A percentile compares a stretch with the other conserved stretches of the same genome.
phyloP scores from a whole-genome alignment of 2,113 vertebrate species.

The Pogonocichla stellata region DNA sequence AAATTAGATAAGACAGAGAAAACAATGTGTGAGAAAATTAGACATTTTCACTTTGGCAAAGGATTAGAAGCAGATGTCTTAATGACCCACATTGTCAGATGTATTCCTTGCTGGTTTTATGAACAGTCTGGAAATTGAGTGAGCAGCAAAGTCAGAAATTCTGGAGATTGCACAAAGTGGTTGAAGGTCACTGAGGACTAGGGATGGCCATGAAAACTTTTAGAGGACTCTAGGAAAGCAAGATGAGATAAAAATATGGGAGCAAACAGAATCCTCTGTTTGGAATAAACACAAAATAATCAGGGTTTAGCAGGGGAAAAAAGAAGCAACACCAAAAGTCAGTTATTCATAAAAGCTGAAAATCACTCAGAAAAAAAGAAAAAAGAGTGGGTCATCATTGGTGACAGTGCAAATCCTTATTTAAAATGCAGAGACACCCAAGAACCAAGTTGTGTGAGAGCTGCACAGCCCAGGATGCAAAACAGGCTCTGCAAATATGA shows the following conservation, averaged over 20 bases:
- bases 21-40: background rate
- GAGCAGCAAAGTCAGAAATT: background rate
- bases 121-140: background rate
- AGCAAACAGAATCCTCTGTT: background rate
- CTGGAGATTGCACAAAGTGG: background rate
- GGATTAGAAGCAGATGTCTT: background rate
- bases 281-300: background rate
- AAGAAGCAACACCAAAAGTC: background rate
- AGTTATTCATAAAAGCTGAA: background rate
- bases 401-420: background rate
- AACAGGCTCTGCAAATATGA: background rate
- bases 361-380: background rate
- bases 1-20: background rate
- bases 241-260: background rate
- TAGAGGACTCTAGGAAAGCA: background rate
- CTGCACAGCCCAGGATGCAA: background rate
- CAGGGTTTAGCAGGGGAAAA: rapidly evolving
- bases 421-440: background rate
- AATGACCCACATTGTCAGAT: background rate
- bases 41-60: background rate
- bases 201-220: background rate
- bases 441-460: background rate
- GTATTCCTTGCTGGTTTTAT: background rate
- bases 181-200: background rate
- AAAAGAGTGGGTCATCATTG: background rate